phyloP scores from a whole-genome alignment of 2,113 vertebrate genomes.

The Myotis lucifugus region DNA sequence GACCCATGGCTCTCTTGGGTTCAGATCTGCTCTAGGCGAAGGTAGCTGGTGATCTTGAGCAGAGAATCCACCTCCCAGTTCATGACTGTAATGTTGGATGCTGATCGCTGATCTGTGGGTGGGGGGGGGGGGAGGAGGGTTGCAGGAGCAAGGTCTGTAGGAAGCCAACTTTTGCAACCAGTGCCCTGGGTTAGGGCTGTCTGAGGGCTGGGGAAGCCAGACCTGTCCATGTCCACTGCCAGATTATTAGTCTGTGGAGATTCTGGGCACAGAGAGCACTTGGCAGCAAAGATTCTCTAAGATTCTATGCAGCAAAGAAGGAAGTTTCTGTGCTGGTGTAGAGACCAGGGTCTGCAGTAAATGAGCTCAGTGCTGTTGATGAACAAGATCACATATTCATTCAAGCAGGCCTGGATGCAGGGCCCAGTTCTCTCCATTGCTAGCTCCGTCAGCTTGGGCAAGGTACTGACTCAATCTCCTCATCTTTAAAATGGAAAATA shows the following conservation, averaged over 20 bases:
- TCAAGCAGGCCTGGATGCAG: neutral
- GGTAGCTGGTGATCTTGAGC: neutral
- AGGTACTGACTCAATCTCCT: neutral
- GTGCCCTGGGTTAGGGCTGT: neutral
- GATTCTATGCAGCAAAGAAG: neutral
- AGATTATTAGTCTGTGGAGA: neutral
- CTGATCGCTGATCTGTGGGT: neutral
- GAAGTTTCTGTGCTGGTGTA: neutral
- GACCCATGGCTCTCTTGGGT: accelerated
- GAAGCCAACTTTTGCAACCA: neutral
- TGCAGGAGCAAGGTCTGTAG: neutral
- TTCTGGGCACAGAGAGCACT: neutral
- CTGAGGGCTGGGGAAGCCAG: neutral
- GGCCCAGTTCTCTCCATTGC: neutral
- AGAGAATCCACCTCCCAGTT: neutral
- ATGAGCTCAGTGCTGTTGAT: neutral
- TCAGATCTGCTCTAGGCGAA: neutral
- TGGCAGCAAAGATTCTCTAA: neutral
- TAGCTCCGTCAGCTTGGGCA: neutral
- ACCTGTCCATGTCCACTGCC: neutral
- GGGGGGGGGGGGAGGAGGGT: accelerated
- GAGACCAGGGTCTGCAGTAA: neutral
- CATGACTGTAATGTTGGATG: neutral
- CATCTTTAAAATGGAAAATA: neutral
- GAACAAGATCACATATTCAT: neutral